Conservation (phyloP, 2,888 invertebrate species). For the Drosophila barbarae region DNA sequence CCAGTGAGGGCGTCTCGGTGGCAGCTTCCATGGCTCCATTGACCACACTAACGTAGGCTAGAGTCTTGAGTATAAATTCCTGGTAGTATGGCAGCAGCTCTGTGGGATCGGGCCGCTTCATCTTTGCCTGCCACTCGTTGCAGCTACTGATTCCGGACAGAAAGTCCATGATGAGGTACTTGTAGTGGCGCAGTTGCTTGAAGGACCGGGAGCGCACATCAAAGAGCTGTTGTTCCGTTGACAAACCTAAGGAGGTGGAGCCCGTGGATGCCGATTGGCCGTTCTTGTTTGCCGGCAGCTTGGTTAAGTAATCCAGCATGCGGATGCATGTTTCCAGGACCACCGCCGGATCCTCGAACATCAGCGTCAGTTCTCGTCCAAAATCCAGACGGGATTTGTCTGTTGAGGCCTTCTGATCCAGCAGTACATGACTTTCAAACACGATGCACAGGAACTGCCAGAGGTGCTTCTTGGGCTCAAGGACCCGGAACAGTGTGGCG, state of each 20-base stretch:
- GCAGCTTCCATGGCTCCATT: conserved; percentile 83
- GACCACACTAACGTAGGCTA: conserved; percentile 85
- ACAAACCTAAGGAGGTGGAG: conserved; percentile 55
- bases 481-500: conserved; percentile 86
- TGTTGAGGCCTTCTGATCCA: conserved; percentile 76
- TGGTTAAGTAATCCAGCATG: conserved; percentile 84
- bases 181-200: conserved; percentile 91
- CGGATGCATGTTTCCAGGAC: conserved; percentile 85
- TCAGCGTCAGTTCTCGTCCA: conserved; percentile 84
- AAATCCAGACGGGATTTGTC: conserved; percentile 83
- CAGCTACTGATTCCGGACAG: conserved; percentile 86
- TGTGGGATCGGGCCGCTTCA: conserved; percentile 82
- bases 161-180: conserved; percentile 88
- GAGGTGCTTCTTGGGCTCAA: conserved; percentile 84
- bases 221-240: conserved; percentile 80
- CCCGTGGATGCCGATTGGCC: neutral
- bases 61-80: conserved; percentile 84
- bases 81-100: conserved; percentile 85
- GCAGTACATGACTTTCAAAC: conserved; percentile 85
- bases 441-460: conserved; percentile 87
- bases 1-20: conserved; percentile 78
- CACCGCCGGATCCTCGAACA: conserved; percentile 84
- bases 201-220: conserved; percentile 84
- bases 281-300: conserved; percentile 84
- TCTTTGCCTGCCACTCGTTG: conserved; percentile 84